Percentiles rank a stretch among this genome's conserved stretches.
phyloP scores from a whole-genome alignment of 2,888 invertebrate species.

The Brachynemurus nebulosus region DNA sequence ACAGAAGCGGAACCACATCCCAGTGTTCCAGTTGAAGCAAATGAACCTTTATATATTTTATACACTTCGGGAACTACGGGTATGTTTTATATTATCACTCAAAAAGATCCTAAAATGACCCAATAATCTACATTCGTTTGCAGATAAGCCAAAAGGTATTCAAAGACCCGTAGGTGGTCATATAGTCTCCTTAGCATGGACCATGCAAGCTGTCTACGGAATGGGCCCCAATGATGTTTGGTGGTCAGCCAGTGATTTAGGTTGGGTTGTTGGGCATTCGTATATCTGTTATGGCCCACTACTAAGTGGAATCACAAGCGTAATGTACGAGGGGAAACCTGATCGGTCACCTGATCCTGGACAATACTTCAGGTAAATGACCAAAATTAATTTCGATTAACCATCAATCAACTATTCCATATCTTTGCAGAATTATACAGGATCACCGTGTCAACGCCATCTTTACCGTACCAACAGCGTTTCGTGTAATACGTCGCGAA shows the following conservation, averaged over 20 bases:
- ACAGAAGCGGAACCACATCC: slow-evolving; percentile 49
- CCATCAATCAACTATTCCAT: too few relatives aligned
- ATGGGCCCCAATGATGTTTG: slow-evolving; percentile 64
- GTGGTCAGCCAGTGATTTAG: slow-evolving; percentile 84
- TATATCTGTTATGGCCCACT: slow-evolving; percentile 89
- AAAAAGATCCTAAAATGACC: too few relatives aligned
- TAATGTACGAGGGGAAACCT: slow-evolving; percentile 87
- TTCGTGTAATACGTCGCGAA: slow-evolving; percentile 69
- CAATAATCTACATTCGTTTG: neutral
- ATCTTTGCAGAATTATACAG: slow-evolving; percentile 70
- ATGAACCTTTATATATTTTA: slow-evolving; percentile 79
- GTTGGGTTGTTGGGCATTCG: slow-evolving; percentile 91
- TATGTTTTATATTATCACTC: slow-evolving; percentile 18
- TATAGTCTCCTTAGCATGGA: slow-evolving; percentile 72
- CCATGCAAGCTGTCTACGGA: slow-evolving; percentile 71
- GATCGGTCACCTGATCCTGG: slow-evolving; percentile 88
- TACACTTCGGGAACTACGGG: slow-evolving; percentile 86
- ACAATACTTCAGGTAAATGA: slow-evolving; percentile 72
- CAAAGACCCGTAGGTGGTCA: slow-evolving; percentile 82
- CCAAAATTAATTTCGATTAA: too few relatives aligned
- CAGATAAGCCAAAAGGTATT: slow-evolving; percentile 61
- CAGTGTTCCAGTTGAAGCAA: slow-evolving; percentile 77
- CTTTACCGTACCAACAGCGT: slow-evolving; percentile 84
- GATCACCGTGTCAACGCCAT: slow-evolving; percentile 74
- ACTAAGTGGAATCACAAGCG: slow-evolving; percentile 62